Evolutionary conservation across 2,113 vertebrate species (phyloP), one percentile per base, ranked within the genome.

Genomic region (Excalfactoria chinensis): DNA sequence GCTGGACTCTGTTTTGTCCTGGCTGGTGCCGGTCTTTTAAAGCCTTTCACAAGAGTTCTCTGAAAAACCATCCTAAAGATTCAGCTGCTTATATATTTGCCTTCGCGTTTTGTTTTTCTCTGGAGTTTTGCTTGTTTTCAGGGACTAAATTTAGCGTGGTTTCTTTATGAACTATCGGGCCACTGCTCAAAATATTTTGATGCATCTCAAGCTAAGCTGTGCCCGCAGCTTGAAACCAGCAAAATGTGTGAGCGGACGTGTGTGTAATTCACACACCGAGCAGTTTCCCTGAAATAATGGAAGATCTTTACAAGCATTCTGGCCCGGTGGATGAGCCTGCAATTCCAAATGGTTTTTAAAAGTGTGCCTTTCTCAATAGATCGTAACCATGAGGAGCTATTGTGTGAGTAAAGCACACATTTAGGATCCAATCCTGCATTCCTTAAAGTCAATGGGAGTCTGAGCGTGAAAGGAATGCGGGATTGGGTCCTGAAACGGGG

Each of bases 381-480:
- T 94, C 12, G 90, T 80, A 93, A 90, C 95, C 90, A 81, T 75
- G 84, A 96, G 92, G 95, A 89, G 94, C 88, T 92, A 95, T 94
- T 94, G 95, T 93, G 87, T 79, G 88, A 83, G 66, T n/a, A 89
- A 88, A 95, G 88, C 93, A 91, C 89, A 94, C 91, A 91, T 95
- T 95, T 96, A 88, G 94, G 93, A 93, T 94, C 96, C 88, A 68
- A 86, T 95, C 93, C 90, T 93, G 83, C 95, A 95, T 96, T 96
- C 91, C 96, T 95, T 94, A 81, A 96, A 93, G 92, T 96, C 90
- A 96, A 94, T 90, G 93, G 93, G 92, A 95, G 89, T 96, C 94
- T 91, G 92, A 95, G 93, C 92, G 95, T 90, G 88, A 94, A 95
- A 96, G 94, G 95, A 95, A 97, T 96, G 93, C 93, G 71, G 88